These are phyloP conservation scores for Vanessa cardui DNA, from an alignment of 2,888 invertebrate genomes.

Conservation along the genomic window DNA sequence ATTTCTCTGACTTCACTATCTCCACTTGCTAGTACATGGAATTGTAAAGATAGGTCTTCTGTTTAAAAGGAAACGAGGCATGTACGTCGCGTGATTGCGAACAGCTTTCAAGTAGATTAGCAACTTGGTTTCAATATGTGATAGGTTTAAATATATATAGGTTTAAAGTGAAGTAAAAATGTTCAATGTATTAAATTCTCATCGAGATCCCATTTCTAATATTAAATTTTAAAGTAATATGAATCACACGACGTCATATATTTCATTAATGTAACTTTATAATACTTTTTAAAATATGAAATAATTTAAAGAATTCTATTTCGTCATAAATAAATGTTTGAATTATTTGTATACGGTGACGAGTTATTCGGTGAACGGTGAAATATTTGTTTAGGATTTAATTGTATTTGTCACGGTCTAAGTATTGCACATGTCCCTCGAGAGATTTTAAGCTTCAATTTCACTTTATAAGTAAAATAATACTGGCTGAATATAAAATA, in stretches of 20 bases:
- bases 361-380: background rate
- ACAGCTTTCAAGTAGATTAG: conserved; percentile 50
- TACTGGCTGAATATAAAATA: too few species aligned
- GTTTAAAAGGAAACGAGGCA: conserved; percentile 43
- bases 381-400: background rate
- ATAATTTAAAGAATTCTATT: background rate
- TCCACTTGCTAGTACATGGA: conserved; percentile 8
- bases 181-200: conserved; percentile 9
- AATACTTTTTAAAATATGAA: too few species aligned
- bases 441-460: background rate
- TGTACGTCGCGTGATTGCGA: conserved; percentile 45
- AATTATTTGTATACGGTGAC: background rate
- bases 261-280: too few species aligned
- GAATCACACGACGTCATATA: too few species aligned
- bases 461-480: too few species aligned
- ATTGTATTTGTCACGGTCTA: conserved; percentile 6
- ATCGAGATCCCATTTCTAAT: conserved; percentile 5
- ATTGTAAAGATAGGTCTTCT: conserved; percentile 38
- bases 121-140: conserved; percentile 45
- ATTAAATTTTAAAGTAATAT: conserved; percentile 4
- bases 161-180: conserved; percentile 6
- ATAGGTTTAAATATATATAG: conserved; percentile 37
- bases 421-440: background rate
- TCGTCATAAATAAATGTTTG: background rate
- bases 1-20: conserved; percentile 6